Conservation (phyloP, 2,113 vertebrate species). For the Gopherus flavomarginatus region DNA sequence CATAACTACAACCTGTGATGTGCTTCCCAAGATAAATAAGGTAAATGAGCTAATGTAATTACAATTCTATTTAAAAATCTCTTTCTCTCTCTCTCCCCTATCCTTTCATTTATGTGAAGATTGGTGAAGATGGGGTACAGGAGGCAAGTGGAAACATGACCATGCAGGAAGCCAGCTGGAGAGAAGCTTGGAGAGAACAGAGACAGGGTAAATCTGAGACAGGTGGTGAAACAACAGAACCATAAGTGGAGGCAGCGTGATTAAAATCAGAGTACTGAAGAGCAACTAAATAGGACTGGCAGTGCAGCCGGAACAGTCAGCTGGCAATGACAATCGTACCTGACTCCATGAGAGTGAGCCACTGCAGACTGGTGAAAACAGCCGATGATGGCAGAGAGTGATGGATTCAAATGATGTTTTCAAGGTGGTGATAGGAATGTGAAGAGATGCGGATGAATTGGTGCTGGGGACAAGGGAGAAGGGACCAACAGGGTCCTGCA, state of each 20-base stretch:
- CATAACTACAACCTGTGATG: neutral
- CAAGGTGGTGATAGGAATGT: neutral
- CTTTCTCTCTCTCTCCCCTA: neutral
- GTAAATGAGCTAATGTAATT: neutral
- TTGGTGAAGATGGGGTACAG: neutral
- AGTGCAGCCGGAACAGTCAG: neutral
- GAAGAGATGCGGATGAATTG: neutral
- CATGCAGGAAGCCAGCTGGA: neutral
- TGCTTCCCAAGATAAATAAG: neutral
- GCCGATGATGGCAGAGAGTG: neutral
- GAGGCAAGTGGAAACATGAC: neutral
- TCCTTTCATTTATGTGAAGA: accelerated
- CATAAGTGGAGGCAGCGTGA: neutral
- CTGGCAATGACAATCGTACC: neutral
- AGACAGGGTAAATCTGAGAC: neutral
- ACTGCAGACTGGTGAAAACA: neutral
- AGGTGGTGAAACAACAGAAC: neutral
- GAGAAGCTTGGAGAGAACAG: neutral
- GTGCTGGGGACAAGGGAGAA: neutral
- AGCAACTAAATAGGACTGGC: neutral
- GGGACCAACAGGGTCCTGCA: neutral
- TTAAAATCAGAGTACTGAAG: neutral
- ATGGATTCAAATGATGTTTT: neutral
- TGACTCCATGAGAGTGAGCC: neutral
- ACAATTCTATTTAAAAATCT: neutral